A percentile compares a stretch with the other conserved stretches of the same genome.
These are phyloP conservation scores for Melipona beecheii DNA, from an alignment of 2,888 invertebrate genomes.

Conservation along the genomic window DNA sequence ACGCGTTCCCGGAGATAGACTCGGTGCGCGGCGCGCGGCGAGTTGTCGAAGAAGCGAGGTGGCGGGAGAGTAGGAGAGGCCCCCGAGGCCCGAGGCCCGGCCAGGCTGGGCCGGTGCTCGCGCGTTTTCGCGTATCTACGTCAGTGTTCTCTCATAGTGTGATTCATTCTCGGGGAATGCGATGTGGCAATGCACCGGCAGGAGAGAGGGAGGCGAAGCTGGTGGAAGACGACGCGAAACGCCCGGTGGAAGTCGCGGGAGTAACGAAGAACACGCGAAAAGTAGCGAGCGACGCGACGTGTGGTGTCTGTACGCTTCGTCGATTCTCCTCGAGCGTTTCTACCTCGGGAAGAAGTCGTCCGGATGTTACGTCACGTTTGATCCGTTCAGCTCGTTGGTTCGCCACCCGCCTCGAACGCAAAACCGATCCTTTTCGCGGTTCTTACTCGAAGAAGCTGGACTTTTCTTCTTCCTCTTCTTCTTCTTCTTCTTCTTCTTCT, in stretches of 20 bases:
- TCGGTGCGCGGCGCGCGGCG: background rate
- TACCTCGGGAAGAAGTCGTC: slow-evolving; percentile 71
- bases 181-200: slow-evolving; percentile 76
- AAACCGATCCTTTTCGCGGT: slow-evolving; percentile 15
- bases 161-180: slow-evolving; percentile 79
- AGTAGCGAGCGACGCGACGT: slow-evolving; percentile 70
- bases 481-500: no score
- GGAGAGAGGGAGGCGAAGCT: slow-evolving; percentile 19
- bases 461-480: no score
- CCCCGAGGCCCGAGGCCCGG: background rate
- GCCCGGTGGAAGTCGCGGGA: slow-evolving; percentile 35
- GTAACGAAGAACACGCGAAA: slow-evolving; percentile 25
- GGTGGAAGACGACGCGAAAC: slow-evolving; percentile 20
- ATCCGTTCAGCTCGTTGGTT: slow-evolving; percentile 40
- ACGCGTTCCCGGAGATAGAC: background rate
- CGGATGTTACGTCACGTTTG: slow-evolving; percentile 81
- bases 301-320: slow-evolving; percentile 74
- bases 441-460: slow-evolving; percentile 26
- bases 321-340: slow-evolving; percentile 71
- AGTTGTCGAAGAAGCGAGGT: slow-evolving; percentile 18
- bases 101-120: slow-evolving; percentile 30
- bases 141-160: slow-evolving; percentile 69
- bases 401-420: slow-evolving; percentile 5
- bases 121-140: slow-evolving; percentile 71
- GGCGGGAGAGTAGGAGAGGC: slow-evolving; percentile 1